These are phyloP conservation scores for Poeciliopsis presidionis DNA, from an alignment of 2,797 vertebrate species.

Conservation along the genomic window DNA sequence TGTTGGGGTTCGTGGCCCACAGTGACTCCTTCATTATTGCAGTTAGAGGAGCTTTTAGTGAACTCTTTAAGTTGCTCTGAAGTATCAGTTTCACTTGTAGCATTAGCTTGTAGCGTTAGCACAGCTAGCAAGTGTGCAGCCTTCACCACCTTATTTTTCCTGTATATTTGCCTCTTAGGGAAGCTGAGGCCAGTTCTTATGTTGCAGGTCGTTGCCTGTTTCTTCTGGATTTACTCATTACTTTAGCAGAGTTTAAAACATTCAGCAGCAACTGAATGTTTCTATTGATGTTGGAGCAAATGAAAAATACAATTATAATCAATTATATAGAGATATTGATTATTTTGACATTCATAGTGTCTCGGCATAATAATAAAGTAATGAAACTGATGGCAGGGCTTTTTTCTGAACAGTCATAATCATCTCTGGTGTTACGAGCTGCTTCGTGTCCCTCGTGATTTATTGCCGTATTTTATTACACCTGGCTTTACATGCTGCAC, in stretches of 20 bases:
- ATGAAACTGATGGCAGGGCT: no score
- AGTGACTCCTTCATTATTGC: neutral
- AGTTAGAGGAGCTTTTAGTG: neutral
- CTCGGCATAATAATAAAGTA: no score
- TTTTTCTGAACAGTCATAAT: constrained; percentile 44
- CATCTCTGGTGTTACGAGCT: constrained; percentile 39
- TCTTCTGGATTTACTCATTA: neutral
- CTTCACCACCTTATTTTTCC: neutral
- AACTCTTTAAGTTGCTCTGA: no score
- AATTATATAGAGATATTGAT: no score
- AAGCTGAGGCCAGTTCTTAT: neutral
- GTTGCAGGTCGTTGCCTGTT: neutral
- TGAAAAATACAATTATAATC: no score
- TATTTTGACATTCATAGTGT: no score
- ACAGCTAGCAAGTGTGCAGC: neutral
- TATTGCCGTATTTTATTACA: constrained; percentile 44
- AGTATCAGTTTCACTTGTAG: neutral
- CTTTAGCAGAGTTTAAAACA: no score
- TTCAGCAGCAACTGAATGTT: no score
- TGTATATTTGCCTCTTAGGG: neutral
- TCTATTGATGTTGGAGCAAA: no score
- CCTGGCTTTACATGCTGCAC: constrained; percentile 8
- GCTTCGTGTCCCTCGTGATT: constrained; percentile 23
- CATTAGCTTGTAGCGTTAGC: neutral
- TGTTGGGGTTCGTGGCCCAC: no score